These are phyloP conservation scores for Drosophila subpulchrella DNA, from an alignment of 1,140 invertebrate species.

Conservation along the genomic window DNA sequence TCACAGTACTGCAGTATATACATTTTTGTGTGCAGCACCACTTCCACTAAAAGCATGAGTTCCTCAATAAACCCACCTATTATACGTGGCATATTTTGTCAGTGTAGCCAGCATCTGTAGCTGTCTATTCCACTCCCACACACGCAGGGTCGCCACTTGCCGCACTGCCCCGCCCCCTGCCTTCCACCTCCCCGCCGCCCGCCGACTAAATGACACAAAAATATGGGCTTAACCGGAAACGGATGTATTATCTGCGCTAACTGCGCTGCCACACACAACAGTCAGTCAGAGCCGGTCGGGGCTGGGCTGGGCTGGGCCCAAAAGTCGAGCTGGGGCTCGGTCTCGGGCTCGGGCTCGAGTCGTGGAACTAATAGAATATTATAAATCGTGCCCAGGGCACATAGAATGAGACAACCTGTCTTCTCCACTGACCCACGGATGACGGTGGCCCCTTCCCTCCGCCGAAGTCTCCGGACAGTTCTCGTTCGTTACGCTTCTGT, in stretches of 20 bases:
- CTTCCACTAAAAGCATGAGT: too few species aligned
- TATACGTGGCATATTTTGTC: too few species aligned
- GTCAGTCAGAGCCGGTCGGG: conserved; percentile 33
- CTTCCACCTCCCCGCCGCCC: background rate
- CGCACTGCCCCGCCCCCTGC: conserved; percentile 4
- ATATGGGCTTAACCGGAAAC: conserved; percentile 84
- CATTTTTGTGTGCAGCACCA: too few species aligned
- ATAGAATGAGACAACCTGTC: conserved; percentile 59
- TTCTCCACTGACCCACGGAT: conserved; percentile 74
- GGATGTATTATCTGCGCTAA: conserved; percentile 85
- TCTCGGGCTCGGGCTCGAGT: conserved; percentile 57
- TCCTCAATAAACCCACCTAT: too few species aligned
- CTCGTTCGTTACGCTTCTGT: conserved; percentile 75
- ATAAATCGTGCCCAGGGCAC: conserved; percentile 67
- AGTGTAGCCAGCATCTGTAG: conserved; percentile 73
- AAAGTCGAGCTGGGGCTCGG: conserved; percentile 37
- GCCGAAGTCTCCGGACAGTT: conserved; percentile 25
- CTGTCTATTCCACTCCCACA: conserved; percentile 72
- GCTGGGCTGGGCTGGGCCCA: conserved; percentile 34
- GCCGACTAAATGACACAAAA: conserved; percentile 79
- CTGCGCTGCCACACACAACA: conserved; percentile 69
- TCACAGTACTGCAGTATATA: too few species aligned
- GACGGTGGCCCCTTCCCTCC: conserved; percentile 36
- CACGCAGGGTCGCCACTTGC: conserved; percentile 19
- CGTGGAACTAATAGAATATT: conserved; percentile 83